Percentiles rank a stretch among this genome's conserved stretches.
Evolutionary conservation across 2,888 invertebrate genomes (phyloP).

Genomic region (Megalurothrips usitatus): DNA sequence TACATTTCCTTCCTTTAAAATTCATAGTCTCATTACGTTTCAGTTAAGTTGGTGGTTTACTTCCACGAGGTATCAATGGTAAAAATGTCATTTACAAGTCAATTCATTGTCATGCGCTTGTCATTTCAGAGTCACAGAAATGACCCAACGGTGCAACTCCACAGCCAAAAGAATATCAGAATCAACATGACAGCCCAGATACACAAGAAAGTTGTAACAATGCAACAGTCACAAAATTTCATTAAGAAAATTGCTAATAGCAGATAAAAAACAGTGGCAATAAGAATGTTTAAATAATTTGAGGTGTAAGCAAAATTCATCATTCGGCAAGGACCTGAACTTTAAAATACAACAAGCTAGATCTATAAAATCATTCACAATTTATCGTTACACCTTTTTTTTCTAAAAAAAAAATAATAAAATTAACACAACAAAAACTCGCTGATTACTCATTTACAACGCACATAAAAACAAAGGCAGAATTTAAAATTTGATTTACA

Average conservation of each 20-base stretch:
- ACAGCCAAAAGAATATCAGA: not conserved
- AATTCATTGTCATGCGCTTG: constrained; percentile 15
- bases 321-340: not conserved
- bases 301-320: not conserved
- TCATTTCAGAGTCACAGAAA: not conserved
- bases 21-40: no score
- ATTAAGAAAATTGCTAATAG: not conserved
- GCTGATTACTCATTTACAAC: constrained; percentile 14
- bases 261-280: constrained; percentile 3
- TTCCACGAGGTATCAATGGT: no score
- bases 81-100: not conserved
- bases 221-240: not conserved
- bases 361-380: constrained; percentile 11
- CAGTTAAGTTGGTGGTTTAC: no score
- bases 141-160: not conserved
- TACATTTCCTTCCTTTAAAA: no score
- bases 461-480: constrained; percentile 16
- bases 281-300: not conserved
- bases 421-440: constrained; percentile 20
- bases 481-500: constrained; percentile 20
- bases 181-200: not conserved
- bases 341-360: constrained; percentile 8
- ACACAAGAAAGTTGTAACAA: not conserved
- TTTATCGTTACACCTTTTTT: not conserved
- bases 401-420: not conserved